Evolutionary conservation across 2,888 invertebrate species (phyloP), one percentile per base, ranked within the genome.

Genomic region (Matsumyia berberina): DNA sequence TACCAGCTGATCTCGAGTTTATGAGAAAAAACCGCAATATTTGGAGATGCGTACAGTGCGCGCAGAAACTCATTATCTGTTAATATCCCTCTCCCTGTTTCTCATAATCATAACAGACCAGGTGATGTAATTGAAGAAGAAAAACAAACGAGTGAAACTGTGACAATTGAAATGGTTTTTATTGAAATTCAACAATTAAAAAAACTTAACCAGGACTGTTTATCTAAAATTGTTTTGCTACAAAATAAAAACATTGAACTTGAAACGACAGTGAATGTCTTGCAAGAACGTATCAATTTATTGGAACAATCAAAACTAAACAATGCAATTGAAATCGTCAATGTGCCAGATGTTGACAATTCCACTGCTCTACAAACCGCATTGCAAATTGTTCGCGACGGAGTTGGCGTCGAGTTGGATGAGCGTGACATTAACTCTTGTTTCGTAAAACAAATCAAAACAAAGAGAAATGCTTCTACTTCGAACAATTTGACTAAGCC

Each of bases 351-450:
- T 19, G 57, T 76, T 9, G 11, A 49, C 5, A 76, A 57, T 31
- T 29, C 35, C 24, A 57, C 11, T 35, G 49, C 74, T 46, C 0
- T 57, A 2, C 49, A 76, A 58, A n/a, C 57, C 4, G 37, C 74
- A 9, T n/a, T 76, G 8, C 37, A 76, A 5, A 17, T 76, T 33
- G 51, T 76, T 5, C 66, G 66, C 9, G 49, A 31, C 5, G 53
- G 73, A 9, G 33, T 55, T 1, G 60, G 51, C 7, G 44, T 66
- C 7, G 9, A 66, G 31, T 15, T 66, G 8, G n/a, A 15, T 39
- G 74, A 76, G 19, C 31, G 31, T 3, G 74, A 66, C 37, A 66
- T 76, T 35, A 31, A 58, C 46, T 51, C 44, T 8, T 46, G 64
- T 12, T 66, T 37, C 24, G 37, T 49, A 17, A 74, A 74, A 49